Percentiles rank a stretch among this genome's conserved stretches.
Evolutionary conservation across 2,888 invertebrate species (phyloP).

Genomic region (Drosophila macrospina): DNA sequence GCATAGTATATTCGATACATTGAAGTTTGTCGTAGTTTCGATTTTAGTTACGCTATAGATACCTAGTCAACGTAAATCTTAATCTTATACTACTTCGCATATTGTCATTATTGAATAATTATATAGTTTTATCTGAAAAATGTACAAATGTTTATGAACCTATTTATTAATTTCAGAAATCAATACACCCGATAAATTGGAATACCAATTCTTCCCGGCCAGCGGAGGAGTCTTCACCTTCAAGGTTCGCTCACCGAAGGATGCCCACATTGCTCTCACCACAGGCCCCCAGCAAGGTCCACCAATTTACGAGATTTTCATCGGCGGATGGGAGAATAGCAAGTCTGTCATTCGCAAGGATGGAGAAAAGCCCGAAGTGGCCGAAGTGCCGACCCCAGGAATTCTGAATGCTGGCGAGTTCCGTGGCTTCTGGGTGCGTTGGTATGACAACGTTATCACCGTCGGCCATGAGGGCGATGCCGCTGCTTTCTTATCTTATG

Average conservation of each 20-base stretch:
- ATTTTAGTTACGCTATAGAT: no score
- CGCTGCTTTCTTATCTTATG: constrained; percentile 90
- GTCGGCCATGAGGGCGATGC: constrained; percentile 91
- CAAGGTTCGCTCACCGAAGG: constrained; percentile 91
- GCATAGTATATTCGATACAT: no score
- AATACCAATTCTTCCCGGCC: constrained; percentile 92
- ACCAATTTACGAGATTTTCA: constrained; percentile 94
- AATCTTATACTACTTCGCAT: no score
- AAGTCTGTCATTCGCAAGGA: constrained; percentile 94
- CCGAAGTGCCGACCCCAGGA: constrained; percentile 89
- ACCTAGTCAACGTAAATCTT: no score
- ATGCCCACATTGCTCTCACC: constrained; percentile 94
- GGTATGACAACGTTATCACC: constrained; percentile 89
- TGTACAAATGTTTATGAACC: no score
- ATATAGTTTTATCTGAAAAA: no score
- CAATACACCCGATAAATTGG: constrained; percentile 91
- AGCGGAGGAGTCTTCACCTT: constrained; percentile 90
- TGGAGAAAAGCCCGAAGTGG: constrained; percentile 90
- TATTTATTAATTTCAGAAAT: constrained; percentile 88
- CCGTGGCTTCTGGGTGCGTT: constrained; percentile 94
- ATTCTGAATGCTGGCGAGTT: constrained; percentile 91
- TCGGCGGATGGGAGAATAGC: constrained; percentile 95
- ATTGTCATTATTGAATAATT: no score
- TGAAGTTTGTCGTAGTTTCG: no score
- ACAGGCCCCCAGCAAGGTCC: constrained; percentile 89